Base-by-base conservation (phyloP, 2,797 vertebrate genomes). In the Nothura maculosa region DNA sequence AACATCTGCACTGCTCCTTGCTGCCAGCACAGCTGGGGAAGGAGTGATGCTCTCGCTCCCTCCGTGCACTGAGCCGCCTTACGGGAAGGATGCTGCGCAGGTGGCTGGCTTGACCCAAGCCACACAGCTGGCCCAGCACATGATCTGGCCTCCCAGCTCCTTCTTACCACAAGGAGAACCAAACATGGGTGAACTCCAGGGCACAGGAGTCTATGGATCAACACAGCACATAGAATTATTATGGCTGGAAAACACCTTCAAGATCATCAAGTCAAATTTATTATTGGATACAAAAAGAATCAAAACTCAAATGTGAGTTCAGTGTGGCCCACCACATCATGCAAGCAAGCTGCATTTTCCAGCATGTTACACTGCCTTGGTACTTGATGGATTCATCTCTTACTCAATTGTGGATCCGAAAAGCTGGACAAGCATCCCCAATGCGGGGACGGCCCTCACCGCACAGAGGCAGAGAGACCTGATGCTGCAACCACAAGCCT, bases 401-500 rank as follows among this genome's bases (percentile, higher is more conserved):
- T 12, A 4, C 27, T 62, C 77, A 52, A 63, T 32, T 15, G 15
- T 4, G 1, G 67, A 60, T 60, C 88, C 76, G 40, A 5, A 0
- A 32, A 7, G 63, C 13, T 27, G 6, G 62, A 66, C 0, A 1
- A 24, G 61, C 85, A 12, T 16, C 74, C 76, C 85, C 0, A 3
- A 84, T 17, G 54, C 0, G 22, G 2, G 2, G 0, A 63, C 58
- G 16, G 3, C 2, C 58, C 7, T 25, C 18, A 12, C 25, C 14
- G 20, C 12, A 38, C 10, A 6, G 27, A 28, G 48, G 3, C n/a
- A 34, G 18, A 2, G 0, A 34, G 24, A 62, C 18, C 1, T 0
- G 19, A 60, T 13, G 77, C 19, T 63, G 61, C 11, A 0, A 40
- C 64, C 2, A 0, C 72, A 32, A 85, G 30, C 47, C 8, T 1